A percentile compares a stretch with the other conserved stretches of the same genome.
Conservation (phyloP, 2,797 vertebrate genomes). For the Pogonophryne albipinna region DNA sequence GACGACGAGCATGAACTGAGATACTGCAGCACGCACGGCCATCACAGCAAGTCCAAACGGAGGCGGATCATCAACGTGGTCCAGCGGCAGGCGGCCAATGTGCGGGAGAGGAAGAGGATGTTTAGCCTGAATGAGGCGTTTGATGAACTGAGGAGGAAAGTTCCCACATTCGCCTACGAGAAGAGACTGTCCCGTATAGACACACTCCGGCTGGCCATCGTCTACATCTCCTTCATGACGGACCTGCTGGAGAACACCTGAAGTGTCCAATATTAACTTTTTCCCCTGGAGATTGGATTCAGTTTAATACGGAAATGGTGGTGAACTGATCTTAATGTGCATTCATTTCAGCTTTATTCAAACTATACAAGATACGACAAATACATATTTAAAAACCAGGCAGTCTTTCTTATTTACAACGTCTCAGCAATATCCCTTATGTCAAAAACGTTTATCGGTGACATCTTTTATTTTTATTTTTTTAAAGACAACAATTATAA, state of each 20-base stretch:
- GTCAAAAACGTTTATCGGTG: background rate
- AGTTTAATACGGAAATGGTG: background rate
- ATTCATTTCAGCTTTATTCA: background rate
- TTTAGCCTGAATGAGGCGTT: conserved; percentile 98
- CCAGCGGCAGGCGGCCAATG: conserved; percentile 95
- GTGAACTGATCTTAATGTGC: background rate
- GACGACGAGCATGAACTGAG: conserved; percentile 33
- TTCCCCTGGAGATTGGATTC: background rate
- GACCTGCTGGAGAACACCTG: conserved; percentile 88
- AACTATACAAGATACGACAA: background rate
- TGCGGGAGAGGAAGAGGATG: conserved; percentile 95
- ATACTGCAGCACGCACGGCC: conserved; percentile 37
- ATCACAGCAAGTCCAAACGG: conserved; percentile 85
- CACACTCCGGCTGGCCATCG: conserved; percentile 93
- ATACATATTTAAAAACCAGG: background rate
- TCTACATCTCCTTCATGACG: conserved; percentile 98
- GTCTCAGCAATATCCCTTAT: background rate
- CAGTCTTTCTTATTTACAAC: background rate
- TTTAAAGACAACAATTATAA: background rate
- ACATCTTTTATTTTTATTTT: background rate
- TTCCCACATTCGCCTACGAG: conserved; percentile 97
- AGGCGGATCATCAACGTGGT: conserved; percentile 92
- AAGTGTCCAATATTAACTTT: background rate
- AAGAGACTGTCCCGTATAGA: conserved; percentile 97
- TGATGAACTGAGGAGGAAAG: conserved; percentile 93